Percentiles rank a stretch among this genome's conserved stretches.
These are phyloP conservation scores for Heterodera filipjevi DNA, from an alignment of 2,888 invertebrate genomes.

Conservation along the genomic window DNA sequence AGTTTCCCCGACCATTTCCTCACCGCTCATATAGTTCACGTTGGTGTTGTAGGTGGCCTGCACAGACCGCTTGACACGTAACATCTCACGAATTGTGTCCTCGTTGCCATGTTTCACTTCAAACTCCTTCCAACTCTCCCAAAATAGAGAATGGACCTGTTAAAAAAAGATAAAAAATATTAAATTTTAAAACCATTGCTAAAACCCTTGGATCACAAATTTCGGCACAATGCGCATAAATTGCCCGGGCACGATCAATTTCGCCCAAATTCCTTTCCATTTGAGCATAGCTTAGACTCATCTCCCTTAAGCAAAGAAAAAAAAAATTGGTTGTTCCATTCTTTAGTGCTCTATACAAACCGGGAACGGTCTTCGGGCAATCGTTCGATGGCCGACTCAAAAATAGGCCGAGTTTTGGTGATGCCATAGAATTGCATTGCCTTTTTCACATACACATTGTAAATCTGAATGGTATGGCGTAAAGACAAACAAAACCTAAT, in stretches of 20 bases:
- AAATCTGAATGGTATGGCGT: constrained; percentile 76
- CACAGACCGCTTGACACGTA: constrained; percentile 67
- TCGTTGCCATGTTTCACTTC: constrained; percentile 98
- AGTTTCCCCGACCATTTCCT: background rate
- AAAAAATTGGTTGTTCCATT: background rate
- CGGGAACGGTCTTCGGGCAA: constrained; percentile 84
- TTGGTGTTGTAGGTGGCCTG: constrained; percentile 93
- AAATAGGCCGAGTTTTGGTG: constrained; percentile 93
- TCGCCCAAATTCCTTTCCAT: constrained; percentile 97
- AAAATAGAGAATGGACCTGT: constrained; percentile 82
- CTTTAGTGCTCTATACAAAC: constrained; percentile 46
- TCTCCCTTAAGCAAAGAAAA: constrained; percentile 36
- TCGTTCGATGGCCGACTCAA: constrained; percentile 94
- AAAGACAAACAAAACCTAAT: too few species aligned
- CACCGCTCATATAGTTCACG: constrained; percentile 95
- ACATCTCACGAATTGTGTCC: constrained; percentile 98
- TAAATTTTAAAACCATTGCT: background rate
- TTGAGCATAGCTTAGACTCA: constrained; percentile 94
- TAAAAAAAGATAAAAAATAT: constrained; percentile 37
- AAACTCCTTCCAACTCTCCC: constrained; percentile 99
- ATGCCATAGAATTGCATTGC: constrained; percentile 97
- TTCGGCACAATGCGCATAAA: constrained; percentile 97
- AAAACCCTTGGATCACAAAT: constrained; percentile 98
- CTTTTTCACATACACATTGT: constrained; percentile 95
- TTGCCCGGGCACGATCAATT: constrained; percentile 92